phyloP scores from a whole-genome alignment of 2,888 invertebrate genomes.

The Lottia scabra region DNA sequence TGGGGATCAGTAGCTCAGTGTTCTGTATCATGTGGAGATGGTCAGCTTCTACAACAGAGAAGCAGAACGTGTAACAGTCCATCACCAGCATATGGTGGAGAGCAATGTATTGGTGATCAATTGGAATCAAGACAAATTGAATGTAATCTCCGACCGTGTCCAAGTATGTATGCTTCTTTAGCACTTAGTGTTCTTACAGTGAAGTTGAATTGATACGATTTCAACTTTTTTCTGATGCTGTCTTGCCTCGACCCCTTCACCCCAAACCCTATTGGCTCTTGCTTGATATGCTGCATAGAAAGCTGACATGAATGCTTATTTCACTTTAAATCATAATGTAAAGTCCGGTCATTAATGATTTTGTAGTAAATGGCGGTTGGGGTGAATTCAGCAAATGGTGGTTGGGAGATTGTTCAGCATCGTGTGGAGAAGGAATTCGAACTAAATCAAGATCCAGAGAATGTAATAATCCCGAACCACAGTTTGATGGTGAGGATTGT shows the following conservation, averaged over 20 bases:
- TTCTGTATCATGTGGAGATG: slow-evolving; percentile 23
- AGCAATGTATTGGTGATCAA: slow-evolving; percentile 16
- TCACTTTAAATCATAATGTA: no score
- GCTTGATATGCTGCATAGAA: no score
- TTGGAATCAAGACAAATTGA: background rate
- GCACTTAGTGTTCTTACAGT: no score
- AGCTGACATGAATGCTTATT: no score
- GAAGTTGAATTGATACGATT: no score
- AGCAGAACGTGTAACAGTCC: slow-evolving; percentile 23
- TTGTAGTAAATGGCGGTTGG: slow-evolving; percentile 16
- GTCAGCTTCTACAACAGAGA: slow-evolving; percentile 7
- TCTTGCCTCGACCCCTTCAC: no score
- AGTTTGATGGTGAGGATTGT: slow-evolving; percentile 12
- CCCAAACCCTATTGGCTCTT: no score
- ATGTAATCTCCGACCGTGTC: slow-evolving; percentile 25
- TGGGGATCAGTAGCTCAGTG: slow-evolving; percentile 17
- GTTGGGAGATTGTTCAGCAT: background rate
- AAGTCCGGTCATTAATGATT: no score
- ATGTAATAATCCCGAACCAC: slow-evolving; percentile 14
- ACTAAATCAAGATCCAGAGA: background rate
- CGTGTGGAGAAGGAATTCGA: slow-evolving; percentile 5
- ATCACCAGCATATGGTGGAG: slow-evolving; percentile 21
- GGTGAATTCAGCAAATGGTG: slow-evolving; percentile 9
- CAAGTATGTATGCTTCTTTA: slow-evolving; percentile 13
- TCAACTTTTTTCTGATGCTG: no score